phyloP scores from a whole-genome alignment of 2,797 vertebrate species.

The Myiothlypis coronata region DNA sequence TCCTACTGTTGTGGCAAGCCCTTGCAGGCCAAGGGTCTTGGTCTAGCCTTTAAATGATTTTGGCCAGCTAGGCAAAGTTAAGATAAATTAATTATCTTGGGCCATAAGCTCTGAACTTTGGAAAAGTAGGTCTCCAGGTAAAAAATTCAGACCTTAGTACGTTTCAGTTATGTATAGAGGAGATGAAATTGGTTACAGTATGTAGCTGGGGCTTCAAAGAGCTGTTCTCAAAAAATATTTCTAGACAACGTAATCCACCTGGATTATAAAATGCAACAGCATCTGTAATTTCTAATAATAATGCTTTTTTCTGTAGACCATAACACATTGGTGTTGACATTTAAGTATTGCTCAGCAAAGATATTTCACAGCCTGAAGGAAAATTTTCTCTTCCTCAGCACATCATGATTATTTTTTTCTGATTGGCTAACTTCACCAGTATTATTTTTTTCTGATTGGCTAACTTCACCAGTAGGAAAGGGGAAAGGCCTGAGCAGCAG shows the following conservation, averaged over 20 bases:
- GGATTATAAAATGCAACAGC: constrained; percentile 2
- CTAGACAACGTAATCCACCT: not conserved
- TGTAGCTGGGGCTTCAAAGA: not conserved
- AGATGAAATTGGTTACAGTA: not conserved
- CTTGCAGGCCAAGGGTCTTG: not conserved
- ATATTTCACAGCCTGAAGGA: constrained; percentile 7
- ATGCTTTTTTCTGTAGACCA: not conserved
- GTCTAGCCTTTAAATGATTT: not conserved
- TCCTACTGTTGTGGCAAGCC: not conserved
- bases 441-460: too few species aligned
- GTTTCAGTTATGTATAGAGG: not conserved
- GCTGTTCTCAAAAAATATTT: not conserved
- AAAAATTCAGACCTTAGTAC: not conserved
- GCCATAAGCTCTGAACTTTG: not conserved
- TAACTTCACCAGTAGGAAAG: not conserved
- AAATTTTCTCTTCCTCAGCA: not conserved
- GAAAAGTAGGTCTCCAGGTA: not conserved
- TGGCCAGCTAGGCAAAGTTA: not conserved
- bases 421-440: not conserved
- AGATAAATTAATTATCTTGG: not conserved
- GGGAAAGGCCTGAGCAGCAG: not conserved
- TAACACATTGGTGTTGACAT: constrained; percentile 6
- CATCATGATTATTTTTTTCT: not conserved
- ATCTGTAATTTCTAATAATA: constrained; percentile 41
- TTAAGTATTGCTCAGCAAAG: not conserved